These are phyloP conservation scores for Psittacula cyanocephala DNA, from an alignment of 2,113 vertebrate species.

Conservation along the genomic window DNA sequence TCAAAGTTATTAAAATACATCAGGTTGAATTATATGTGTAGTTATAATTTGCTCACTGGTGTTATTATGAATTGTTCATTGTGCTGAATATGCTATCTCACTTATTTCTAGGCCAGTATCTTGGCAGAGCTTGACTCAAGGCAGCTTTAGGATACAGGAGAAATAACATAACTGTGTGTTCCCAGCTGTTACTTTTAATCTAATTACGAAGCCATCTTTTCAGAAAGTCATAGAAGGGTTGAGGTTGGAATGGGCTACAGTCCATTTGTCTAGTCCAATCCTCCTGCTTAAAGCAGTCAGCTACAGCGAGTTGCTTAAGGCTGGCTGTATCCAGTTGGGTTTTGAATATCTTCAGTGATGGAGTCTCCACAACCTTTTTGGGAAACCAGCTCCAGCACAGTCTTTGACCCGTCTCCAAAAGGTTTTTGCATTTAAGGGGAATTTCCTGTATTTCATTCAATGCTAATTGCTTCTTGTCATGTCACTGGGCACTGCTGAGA, in stretches of 20 bases:
- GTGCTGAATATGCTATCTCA: not conserved
- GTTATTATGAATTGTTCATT: not conserved
- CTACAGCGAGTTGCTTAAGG: not conserved
- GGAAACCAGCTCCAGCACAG: not conserved
- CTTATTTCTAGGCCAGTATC: not conserved
- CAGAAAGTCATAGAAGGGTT: not conserved
- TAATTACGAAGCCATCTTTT: not conserved
- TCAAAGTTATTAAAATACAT: not conserved
- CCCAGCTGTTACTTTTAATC: not conserved
- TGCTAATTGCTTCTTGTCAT: not conserved
- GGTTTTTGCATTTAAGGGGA: not conserved
- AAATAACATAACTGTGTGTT: not conserved
- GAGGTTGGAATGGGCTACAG: not conserved
- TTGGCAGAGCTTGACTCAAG: not conserved
- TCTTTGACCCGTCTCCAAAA: not conserved
- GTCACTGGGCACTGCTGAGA: not conserved
- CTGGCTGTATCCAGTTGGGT: not conserved
- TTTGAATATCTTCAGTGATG: not conserved
- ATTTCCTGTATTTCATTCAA: not conserved
- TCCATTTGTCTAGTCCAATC: not conserved
- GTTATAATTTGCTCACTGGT: not conserved
- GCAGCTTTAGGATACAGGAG: not conserved
- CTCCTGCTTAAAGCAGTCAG: not conserved
- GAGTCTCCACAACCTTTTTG: not conserved
- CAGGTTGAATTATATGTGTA: not conserved